Evolutionary conservation across 2,888 invertebrate genomes (phyloP), one percentile per base, ranked within the genome.

Genomic region (Epinotia nisella): DNA sequence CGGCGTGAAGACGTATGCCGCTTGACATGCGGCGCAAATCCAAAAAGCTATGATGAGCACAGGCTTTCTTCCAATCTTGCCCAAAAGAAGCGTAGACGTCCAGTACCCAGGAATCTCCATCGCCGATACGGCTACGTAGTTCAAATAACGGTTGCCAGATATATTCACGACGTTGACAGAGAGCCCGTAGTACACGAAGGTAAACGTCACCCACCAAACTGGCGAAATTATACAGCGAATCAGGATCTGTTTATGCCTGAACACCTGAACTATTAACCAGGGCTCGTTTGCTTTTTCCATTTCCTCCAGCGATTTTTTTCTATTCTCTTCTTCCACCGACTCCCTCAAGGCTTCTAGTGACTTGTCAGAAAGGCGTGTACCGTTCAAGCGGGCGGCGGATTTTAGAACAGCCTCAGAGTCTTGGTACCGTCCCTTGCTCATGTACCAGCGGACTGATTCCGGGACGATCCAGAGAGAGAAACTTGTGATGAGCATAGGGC

Each of bases 381-480:
- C 93, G 76, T 96, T 96, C 0, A 95, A 87, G 77, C 87, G 89
- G 0, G 96, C 95, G 3, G 96, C 95, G 75, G 91, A 94, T 56
- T 93, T 93, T 10, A 96, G 87, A 3, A 96, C 94, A 19, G 85
- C 86, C 78, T 95, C 95, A 0, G 96, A 96, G 76, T 96, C 94
- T n/a, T 95, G 94, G 73, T 94, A 94, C 66, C 95, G 94, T 1
- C 95, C 95, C 81, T 96, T 96, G 70, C 95, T 95, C 77, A 97
- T 88, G 66, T 96, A 94, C 97, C 97, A 97, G 67, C 97, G 94
- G 0, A 96, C 93, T 3, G 96, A 96, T 86, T 96, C 96, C 0
- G 95, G 95, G 69, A 96, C 88, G 10, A 96, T 80, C 95, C 96
- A 96, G 76, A 95, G 94, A 80, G 96, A 96, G 7, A 93, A 83